A percentile compares a stretch with the other conserved stretches of the same genome.
Conservation (phyloP, 1,140 invertebrate genomes). For the Phortica variegata region DNA sequence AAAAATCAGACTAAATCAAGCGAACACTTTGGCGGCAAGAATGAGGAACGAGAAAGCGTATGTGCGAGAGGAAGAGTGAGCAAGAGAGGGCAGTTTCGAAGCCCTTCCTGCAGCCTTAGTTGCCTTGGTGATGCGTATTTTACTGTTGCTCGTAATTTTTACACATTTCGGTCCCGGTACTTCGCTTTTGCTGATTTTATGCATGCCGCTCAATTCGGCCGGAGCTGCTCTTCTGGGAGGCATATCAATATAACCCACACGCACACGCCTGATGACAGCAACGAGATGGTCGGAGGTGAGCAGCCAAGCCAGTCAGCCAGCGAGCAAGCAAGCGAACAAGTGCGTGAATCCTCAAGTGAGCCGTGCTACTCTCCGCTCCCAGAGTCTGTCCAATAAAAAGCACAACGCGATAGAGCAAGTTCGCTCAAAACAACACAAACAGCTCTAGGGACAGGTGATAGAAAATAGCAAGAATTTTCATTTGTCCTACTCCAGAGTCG, state of each 20-base stretch:
- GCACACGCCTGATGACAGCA: slow-evolving; percentile 4
- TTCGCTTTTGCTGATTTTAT: slow-evolving; percentile 34
- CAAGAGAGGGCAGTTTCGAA: neutral
- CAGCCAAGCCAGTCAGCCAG: too few relatives aligned
- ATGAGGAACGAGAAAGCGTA: too few relatives aligned
- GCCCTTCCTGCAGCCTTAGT: neutral
- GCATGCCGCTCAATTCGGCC: slow-evolving; percentile 3
- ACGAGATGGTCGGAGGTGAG: slow-evolving; percentile 2
- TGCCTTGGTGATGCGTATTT: slow-evolving; percentile 15
- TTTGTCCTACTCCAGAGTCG: too few relatives aligned
- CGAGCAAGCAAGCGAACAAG: too few relatives aligned
- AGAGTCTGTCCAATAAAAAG: slow-evolving; percentile 39
- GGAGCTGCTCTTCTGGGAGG: slow-evolving; percentile 45
- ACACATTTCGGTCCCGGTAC: slow-evolving; percentile 50
- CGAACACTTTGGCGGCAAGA: slow-evolving; percentile 8
- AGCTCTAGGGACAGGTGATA: slow-evolving; percentile 30
- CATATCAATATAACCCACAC: slow-evolving; percentile 43
- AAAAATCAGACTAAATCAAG: slow-evolving; percentile 2
- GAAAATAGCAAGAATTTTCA: slow-evolving; percentile 33
- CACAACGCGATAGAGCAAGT: slow-evolving; percentile 16
- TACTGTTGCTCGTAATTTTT: slow-evolving; percentile 49
- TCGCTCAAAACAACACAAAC: slow-evolving; percentile 34
- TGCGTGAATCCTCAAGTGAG: too few relatives aligned
- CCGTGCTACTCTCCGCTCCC: neutral
- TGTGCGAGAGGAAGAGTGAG: too few relatives aligned